Evolutionary conservation across 2,113 vertebrate genomes (phyloP).

Genomic region (Xyrauchen texanus): DNA sequence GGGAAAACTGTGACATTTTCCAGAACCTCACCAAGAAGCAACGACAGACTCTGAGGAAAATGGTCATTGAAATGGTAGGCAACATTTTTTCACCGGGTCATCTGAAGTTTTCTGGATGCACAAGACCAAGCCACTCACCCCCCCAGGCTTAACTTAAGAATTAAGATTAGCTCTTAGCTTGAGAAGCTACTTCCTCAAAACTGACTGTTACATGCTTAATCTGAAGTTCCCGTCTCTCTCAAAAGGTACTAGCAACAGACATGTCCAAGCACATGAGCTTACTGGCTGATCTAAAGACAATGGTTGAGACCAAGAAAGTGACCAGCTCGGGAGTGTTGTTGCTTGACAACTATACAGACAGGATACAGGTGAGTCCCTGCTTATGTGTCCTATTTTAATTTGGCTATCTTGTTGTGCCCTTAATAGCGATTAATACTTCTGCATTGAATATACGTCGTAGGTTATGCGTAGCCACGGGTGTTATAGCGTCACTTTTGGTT

Average conservation of each 20-base stretch:
- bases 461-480: too few relatives aligned
- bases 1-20: conserved; percentile 98
- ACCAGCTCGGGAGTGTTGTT: conserved; percentile 95
- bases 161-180: too few relatives aligned
- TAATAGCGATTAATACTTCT: too few relatives aligned
- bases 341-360: conserved; percentile 95
- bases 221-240: conserved; percentile 3
- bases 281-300: conserved; percentile 94
- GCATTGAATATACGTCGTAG: too few relatives aligned
- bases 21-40: conserved; percentile 97
- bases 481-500: too few relatives aligned
- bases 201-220: too few relatives aligned
- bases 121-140: neutral
- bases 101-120: too few relatives aligned
- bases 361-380: conserved; percentile 85
- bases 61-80: conserved; percentile 97
- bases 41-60: conserved; percentile 88
- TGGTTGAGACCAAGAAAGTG: conserved; percentile 99
- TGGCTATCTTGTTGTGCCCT: too few relatives aligned
- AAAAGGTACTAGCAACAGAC: conserved; percentile 93
- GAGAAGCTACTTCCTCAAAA: too few relatives aligned
- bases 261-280: conserved; percentile 99
- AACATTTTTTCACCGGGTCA: neutral
- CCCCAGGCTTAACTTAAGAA: neutral
- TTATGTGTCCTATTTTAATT: too few relatives aligned